These are phyloP conservation scores for Lasiurus borealis DNA, from an alignment of 2,113 vertebrate genomes.

Conservation along the genomic window DNA sequence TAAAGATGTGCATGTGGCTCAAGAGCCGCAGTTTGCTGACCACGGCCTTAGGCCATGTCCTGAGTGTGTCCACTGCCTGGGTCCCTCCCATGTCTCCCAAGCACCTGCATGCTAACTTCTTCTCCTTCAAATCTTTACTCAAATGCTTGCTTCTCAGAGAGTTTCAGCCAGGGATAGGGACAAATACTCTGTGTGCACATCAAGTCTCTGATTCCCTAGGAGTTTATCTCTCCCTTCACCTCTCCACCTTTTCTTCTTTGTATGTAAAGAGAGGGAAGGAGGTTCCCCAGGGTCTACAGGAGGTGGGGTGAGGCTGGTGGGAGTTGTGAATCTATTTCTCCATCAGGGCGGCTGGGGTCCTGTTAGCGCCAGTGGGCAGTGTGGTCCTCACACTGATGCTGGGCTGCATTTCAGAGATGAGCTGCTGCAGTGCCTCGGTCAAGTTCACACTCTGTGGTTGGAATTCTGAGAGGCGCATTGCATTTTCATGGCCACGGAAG, in stretches of 20 bases:
- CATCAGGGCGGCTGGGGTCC: too few species aligned
- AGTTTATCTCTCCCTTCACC: slow-evolving; percentile 28
- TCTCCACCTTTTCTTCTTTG: slow-evolving; percentile 43
- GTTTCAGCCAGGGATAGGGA: too few species aligned
- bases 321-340: too few species aligned
- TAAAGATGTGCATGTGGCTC: too few species aligned
- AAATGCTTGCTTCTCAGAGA: neutral
- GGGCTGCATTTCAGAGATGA: neutral
- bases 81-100: fast-evolving
- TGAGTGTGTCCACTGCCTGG: fast-evolving
- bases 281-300: neutral
- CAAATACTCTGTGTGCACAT: too few species aligned
- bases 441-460: neutral
- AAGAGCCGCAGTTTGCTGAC: too few species aligned
- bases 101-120: too few species aligned
- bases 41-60: fast-evolving
- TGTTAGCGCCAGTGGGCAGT: neutral
- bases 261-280: neutral
- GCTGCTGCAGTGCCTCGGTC: fast-evolving
- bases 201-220: slow-evolving; percentile 28
- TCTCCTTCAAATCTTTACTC: neutral
- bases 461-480: neutral
- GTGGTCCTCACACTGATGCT: neutral
- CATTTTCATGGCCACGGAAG: neutral
- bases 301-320: neutral